phyloP scores from a whole-genome alignment of 2,888 invertebrate genomes.

The Sicus ferrugineus region DNA sequence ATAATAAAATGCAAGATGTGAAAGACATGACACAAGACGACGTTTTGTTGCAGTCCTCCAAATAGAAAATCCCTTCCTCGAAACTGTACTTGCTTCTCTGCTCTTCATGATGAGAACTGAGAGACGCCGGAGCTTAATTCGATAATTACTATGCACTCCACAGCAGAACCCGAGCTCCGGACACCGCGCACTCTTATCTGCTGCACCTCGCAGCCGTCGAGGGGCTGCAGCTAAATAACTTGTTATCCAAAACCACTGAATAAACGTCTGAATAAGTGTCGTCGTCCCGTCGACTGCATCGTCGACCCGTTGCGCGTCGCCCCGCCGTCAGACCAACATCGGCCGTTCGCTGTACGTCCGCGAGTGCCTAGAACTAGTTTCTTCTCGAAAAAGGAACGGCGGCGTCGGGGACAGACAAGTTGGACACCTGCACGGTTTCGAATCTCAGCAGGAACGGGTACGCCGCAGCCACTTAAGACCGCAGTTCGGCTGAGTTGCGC shows the following conservation, averaged over 20 bases:
- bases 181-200: background rate
- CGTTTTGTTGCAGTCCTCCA: too few relatives aligned
- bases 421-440: constrained; percentile 41
- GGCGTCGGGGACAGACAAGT: constrained; percentile 26
- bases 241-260: constrained; percentile 24
- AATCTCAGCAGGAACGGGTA: constrained; percentile 33
- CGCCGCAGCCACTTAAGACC: background rate
- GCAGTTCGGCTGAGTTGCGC: background rate
- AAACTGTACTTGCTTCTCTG: too few relatives aligned
- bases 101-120: background rate
- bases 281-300: background rate
- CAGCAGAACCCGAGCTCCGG: background rate
- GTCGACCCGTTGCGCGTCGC: background rate
- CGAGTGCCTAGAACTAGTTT: constrained; percentile 39
- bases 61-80: too few relatives aligned
- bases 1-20: too few relatives aligned
- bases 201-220: background rate
- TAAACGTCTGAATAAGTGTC: constrained; percentile 18
- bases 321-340: background rate
- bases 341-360: background rate
- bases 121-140: background rate
- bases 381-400: constrained; percentile 32
- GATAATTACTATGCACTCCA: background rate
- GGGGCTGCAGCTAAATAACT: constrained; percentile 15
- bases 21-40: too few relatives aligned